Percentiles rank a stretch among this genome's conserved stretches.
Conservation (phyloP, 2,888 invertebrate species). For the Drosophila antonietae region DNA sequence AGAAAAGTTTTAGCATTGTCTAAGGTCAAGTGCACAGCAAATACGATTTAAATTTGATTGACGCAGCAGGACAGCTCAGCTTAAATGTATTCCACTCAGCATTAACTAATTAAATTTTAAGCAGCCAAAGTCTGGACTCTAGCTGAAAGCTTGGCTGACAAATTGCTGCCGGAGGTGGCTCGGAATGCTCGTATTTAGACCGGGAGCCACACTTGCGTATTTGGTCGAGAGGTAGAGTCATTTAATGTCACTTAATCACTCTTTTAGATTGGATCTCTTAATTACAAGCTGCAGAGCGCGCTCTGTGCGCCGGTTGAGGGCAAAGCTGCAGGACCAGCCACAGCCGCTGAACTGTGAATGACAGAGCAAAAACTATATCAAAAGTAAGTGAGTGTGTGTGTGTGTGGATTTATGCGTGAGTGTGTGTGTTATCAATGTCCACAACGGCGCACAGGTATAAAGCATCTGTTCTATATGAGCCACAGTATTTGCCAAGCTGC, state of each 20-base stretch:
- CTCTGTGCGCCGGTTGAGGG: neutral
- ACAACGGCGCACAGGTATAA: slow-evolving; percentile 9
- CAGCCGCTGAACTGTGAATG: slow-evolving; percentile 12
- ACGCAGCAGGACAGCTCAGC: neutral
- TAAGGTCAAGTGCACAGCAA: neutral
- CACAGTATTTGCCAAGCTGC: slow-evolving; percentile 20
- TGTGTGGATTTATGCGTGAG: neutral
- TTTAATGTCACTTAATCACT: slow-evolving; percentile 68
- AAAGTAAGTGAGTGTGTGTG: neutral
- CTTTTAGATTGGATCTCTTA: slow-evolving; percentile 33
- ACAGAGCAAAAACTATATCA: neutral
- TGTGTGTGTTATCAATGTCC: slow-evolving; percentile 7
- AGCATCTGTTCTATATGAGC: neutral
- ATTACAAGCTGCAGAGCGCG: slow-evolving; percentile 17
- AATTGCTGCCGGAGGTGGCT: slow-evolving; percentile 10
- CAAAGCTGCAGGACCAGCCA: slow-evolving; percentile 12
- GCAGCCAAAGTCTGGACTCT: neutral
- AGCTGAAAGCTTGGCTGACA: neutral
- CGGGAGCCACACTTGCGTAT: slow-evolving; percentile 19
- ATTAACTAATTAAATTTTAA: slow-evolving; percentile 8
- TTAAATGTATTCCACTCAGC: slow-evolving; percentile 1
- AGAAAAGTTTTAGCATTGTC: neutral
- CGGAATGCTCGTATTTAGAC: slow-evolving; percentile 10
- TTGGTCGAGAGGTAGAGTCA: slow-evolving; percentile 36
- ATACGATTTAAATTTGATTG: slow-evolving; percentile 14